Evolutionary conservation across 2,888 invertebrate species (phyloP).

Genomic region (Lasius platythorax): DNA sequence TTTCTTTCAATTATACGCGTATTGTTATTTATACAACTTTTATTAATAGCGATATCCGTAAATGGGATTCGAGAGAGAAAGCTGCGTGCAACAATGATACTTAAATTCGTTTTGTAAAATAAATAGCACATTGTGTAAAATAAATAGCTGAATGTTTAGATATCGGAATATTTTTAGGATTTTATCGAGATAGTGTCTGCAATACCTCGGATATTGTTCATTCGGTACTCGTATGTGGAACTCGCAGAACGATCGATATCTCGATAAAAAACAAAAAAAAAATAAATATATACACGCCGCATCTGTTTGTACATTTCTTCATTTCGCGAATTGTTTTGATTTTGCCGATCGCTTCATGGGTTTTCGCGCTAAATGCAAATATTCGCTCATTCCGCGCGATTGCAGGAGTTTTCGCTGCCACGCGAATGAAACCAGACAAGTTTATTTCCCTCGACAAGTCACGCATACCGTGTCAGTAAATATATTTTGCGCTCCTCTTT

Average conservation of each 20-base stretch:
- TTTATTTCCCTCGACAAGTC: not conserved
- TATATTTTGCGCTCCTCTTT: not conserved
- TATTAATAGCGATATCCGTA: not conserved
- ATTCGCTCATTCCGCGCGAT: not conserved
- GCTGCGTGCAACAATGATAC: not conserved
- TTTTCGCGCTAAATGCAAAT: slow-evolving; percentile 13
- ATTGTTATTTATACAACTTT: slow-evolving; percentile 5
- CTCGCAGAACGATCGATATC: slow-evolving; percentile 4
- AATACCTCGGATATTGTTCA: slow-evolving; percentile 28
- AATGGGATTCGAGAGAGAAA: not conserved
- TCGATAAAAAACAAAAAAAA: not conserved
- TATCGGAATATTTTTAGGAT: slow-evolving; percentile 23
- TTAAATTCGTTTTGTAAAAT: slow-evolving; percentile 32
- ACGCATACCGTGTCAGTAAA: not conserved
- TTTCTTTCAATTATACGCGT: not conserved
- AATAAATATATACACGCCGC: not conserved
- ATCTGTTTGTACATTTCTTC: slow-evolving; percentile 32
- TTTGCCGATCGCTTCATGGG: slow-evolving; percentile 23
- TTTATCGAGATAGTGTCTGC: not conserved
- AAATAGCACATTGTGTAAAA: slow-evolving; percentile 20
- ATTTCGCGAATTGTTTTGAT: slow-evolving; percentile 13
- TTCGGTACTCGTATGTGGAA: not conserved
- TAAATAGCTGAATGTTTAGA: slow-evolving; percentile 41
- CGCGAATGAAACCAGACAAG: not conserved
- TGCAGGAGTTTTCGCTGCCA: not conserved